Evolutionary conservation across 2,113 vertebrate genomes (phyloP).

Genomic region (Epinephelus cyanopodus): DNA sequence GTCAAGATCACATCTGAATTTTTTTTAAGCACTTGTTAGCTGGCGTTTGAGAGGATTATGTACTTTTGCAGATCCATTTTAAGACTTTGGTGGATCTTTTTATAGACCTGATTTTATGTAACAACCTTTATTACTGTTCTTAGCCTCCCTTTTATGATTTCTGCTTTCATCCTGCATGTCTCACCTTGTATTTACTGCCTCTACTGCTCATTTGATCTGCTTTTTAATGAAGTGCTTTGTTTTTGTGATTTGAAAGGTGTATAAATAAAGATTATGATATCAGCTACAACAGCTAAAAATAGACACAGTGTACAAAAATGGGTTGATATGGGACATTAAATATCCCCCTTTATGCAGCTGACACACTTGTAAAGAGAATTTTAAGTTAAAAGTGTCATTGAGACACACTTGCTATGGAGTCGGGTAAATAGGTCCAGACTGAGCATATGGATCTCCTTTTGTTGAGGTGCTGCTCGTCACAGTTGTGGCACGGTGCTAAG

Average conservation of each 20-base stretch:
- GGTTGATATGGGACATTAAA: background rate
- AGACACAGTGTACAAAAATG: background rate
- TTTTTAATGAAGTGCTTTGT: slow-evolving; percentile 21
- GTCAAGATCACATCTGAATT: background rate
- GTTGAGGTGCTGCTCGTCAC: slow-evolving; percentile 57
- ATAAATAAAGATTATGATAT: slow-evolving; percentile 35
- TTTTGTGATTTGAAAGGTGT: slow-evolving; percentile 8
- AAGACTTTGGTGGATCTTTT: slow-evolving; percentile 20
- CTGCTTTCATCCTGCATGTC: slow-evolving; percentile 28
- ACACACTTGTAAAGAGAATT: background rate
- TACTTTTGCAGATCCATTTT: slow-evolving; percentile 22
- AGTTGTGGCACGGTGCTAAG: slow-evolving; percentile 57
- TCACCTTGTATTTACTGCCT: slow-evolving; percentile 8
- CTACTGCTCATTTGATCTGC: slow-evolving; percentile 13
- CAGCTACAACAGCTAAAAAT: slow-evolving; percentile 16
- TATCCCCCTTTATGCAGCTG: background rate
- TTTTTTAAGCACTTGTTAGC: slow-evolving; percentile 21
- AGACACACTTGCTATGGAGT: background rate
- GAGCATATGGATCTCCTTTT: slow-evolving; percentile 62
- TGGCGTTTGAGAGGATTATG: slow-evolving; percentile 14
- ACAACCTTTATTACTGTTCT: slow-evolving; percentile 8
- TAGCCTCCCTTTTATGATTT: slow-evolving; percentile 23
- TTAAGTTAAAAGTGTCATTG: background rate
- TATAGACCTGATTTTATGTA: slow-evolving; percentile 28
- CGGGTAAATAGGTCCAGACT: slow-evolving; percentile 34